Percentiles rank a stretch among this genome's conserved stretches.
Evolutionary conservation across 1,140 invertebrate genomes (phyloP).

Genomic region (Halotydeus destructor): DNA sequence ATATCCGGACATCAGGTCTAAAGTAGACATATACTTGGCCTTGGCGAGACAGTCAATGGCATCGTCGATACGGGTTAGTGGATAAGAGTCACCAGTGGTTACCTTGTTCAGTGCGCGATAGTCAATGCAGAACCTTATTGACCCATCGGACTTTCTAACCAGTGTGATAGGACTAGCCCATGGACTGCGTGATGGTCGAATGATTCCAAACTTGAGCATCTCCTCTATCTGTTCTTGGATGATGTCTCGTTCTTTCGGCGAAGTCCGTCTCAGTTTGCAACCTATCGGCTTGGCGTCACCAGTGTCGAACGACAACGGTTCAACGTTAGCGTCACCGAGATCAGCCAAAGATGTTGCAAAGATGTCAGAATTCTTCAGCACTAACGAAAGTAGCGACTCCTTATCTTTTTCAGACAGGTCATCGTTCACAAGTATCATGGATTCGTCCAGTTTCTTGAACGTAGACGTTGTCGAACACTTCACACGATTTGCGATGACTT

Average conservation of each 20-base stretch:
- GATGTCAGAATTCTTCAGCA: too few species aligned
- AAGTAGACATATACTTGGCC: conserved; percentile 22
- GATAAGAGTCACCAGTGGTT: conserved; percentile 27
- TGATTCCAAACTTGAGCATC: conserved; percentile 21
- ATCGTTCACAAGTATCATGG: too few species aligned
- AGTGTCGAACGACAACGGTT: too few species aligned
- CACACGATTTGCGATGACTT: too few species aligned
- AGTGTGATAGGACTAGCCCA: conserved; percentile 28
- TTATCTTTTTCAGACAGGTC: too few species aligned
- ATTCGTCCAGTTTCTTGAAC: too few species aligned
- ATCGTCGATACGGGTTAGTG: conserved; percentile 25
- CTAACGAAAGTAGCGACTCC: too few species aligned
- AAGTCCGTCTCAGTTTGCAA: too few species aligned
- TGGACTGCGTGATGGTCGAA: conserved; percentile 20
- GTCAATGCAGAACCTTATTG: conserved; percentile 27
- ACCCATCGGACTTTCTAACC: conserved; percentile 26
- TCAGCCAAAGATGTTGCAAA: too few species aligned
- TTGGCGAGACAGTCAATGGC: conserved; percentile 20
- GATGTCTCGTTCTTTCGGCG: neutral
- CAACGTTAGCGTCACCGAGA: too few species aligned
- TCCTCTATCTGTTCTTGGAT: conserved; percentile 18
- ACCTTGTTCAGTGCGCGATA: conserved; percentile 27
- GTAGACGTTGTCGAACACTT: too few species aligned
- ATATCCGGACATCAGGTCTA: conserved; percentile 30
- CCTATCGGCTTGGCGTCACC: too few species aligned